These are phyloP conservation scores for Apodemus agrarius DNA, from an alignment of 2,797 vertebrate genomes.

Conservation along the genomic window DNA sequence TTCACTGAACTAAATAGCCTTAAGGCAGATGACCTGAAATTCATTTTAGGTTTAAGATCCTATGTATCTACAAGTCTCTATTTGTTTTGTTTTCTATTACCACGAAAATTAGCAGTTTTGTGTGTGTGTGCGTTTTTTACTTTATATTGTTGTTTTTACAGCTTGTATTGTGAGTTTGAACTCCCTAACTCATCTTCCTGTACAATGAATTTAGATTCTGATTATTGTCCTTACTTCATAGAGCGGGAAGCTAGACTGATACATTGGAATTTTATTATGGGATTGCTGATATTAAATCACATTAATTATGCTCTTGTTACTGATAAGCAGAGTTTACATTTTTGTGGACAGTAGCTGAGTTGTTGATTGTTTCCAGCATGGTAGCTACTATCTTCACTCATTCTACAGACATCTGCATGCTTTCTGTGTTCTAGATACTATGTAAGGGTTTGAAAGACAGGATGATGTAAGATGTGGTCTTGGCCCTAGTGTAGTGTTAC, in stretches of 20 bases:
- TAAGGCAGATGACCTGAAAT: neutral
- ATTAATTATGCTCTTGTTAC: conserved; percentile 51
- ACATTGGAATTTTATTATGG: neutral
- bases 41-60: conserved; percentile 9
- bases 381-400: neutral
- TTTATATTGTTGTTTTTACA: neutral
- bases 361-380: neutral
- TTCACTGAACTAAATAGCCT: conserved; percentile 6
- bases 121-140: neutral
- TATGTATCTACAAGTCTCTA: neutral
- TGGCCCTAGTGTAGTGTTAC: conserved; percentile 10
- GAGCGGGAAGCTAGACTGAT: neutral
- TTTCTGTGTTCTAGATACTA: neutral
- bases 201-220: neutral
- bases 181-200: neutral
- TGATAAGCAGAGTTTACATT: neutral
- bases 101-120: conserved; percentile 2
- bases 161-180: neutral
- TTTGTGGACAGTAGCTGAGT: neutral
- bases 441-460: neutral
- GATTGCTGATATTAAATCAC: neutral
- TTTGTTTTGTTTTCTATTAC: neutral
- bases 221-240: neutral
- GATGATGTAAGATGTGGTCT: neutral
- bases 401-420: neutral